Percentiles rank a stretch among this genome's conserved stretches.
These are phyloP conservation scores for Rhinoptilus africanus DNA, from an alignment of 2,113 vertebrate genomes.

Conservation along the genomic window DNA sequence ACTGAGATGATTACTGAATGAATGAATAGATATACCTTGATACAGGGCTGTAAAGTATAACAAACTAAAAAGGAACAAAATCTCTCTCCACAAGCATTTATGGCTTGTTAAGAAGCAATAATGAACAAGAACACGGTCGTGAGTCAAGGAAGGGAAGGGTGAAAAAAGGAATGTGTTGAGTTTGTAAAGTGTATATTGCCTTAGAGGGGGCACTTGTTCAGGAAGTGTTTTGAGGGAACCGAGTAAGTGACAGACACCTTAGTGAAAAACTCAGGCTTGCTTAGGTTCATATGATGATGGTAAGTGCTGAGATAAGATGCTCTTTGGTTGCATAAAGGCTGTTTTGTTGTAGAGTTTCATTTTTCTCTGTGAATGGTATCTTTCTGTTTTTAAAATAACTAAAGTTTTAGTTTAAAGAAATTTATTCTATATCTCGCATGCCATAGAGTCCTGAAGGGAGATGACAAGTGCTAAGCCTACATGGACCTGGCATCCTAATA, in stretches of 20 bases:
- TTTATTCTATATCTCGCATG: neutral
- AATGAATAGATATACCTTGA: neutral
- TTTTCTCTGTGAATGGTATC: neutral
- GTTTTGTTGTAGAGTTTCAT: neutral
- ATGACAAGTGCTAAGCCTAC: neutral
- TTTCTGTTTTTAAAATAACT: neutral
- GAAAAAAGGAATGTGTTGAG: neutral
- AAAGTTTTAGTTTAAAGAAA: neutral
- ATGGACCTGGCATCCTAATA: neutral
- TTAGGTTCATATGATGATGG: neutral
- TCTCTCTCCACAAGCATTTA: neutral
- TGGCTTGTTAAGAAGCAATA: neutral
- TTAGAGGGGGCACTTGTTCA: neutral
- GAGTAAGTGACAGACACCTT: neutral
- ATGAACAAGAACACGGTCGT: neutral
- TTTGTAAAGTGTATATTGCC: neutral
- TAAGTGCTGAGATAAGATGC: neutral
- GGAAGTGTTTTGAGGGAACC: neutral
- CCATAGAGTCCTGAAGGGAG: neutral
- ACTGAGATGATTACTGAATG: neutral
- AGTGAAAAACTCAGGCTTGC: neutral
- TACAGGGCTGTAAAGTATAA: neutral
- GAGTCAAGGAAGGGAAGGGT: neutral
- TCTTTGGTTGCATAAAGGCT: neutral
- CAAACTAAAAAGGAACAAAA: neutral